Percentiles rank a stretch among this genome's conserved stretches.
phyloP scores from a whole-genome alignment of 2,797 vertebrate species.

The Clamator glandarius region DNA sequence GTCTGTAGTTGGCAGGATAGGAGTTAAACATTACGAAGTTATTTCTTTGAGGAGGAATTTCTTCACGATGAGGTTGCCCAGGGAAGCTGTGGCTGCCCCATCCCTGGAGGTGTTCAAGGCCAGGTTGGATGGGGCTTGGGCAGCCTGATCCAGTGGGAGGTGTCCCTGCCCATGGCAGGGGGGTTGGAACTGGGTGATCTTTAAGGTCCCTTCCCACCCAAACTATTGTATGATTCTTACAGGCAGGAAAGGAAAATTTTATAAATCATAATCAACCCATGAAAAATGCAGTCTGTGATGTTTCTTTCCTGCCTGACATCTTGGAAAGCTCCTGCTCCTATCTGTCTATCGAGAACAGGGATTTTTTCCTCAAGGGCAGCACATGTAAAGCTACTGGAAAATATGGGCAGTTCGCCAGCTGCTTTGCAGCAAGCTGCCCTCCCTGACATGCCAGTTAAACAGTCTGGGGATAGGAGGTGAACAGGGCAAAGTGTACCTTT shows the following conservation, averaged over 20 bases:
- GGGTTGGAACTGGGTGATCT: no score
- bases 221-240: neutral
- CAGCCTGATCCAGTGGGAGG: no score
- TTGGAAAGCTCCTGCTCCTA: slow-evolving; percentile 4
- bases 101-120: no score
- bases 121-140: no score
- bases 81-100: no score
- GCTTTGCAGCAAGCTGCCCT: slow-evolving; percentile 20
- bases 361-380: slow-evolving; percentile 61
- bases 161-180: no score
- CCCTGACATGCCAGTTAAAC: neutral
- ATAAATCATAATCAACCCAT: neutral
- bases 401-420: slow-evolving; percentile 9
- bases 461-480: neutral
- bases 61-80: no score
- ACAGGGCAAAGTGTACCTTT: neutral
- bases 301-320: slow-evolving; percentile 50
- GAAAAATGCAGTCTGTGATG: neutral
- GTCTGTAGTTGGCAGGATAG: neutral
- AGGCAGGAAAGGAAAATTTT: neutral
- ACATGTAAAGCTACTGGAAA: slow-evolving; percentile 47
- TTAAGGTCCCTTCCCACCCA: no score
- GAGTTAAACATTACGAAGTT: neutral
- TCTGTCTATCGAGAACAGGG: neutral
- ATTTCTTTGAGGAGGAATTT: neutral